Evolutionary conservation across 2,888 invertebrate genomes (phyloP), one percentile per base, ranked within the genome.

Genomic region (Deroplatys truncata): DNA sequence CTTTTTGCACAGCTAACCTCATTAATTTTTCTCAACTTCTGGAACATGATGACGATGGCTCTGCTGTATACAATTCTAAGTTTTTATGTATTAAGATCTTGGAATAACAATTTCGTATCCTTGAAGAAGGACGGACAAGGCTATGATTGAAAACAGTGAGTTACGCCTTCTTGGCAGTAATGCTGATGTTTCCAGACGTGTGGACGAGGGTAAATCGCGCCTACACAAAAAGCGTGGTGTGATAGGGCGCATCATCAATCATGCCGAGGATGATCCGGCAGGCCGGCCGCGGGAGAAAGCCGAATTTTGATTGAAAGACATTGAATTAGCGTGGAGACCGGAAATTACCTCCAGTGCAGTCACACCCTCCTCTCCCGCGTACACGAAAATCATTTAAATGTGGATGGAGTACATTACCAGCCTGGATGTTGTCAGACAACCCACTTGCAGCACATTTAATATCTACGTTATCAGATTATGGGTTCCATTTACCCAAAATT

Each of bases 251-350:
- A 43, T 82, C 86, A 89, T 89, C 89, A 84, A 89, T 89, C 89
- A 89, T 85, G 31, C 83, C 86, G 82, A 72, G 56, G 56, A 72
- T 72, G 56, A 72, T 72, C 56, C 56, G 56, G 56, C 56, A 8
- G 85, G 29, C 20, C 2, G 56, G 56, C 56, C 56, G 85, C 29
- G 49, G 35, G 49, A 82, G 82, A 72, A 31, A 43, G 82, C 16
- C 86, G 29, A 28, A 86, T 31, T 89, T 72, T 89, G 93, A 94
- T 94, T 94, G 94, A 94, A 94, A 94, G 93, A 93, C 94, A 94
- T 94, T 94, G 94, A 94, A 94, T 94, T 93, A 93, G 93, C 72
- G 87, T 72, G 29, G 28, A 86, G 86, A 83, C 93, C 93, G 94
- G 94, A 94, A 94, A 93, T 93, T 93, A 89, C 89, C 49, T 84